These are phyloP conservation scores for Agrochola lychnidis DNA, from an alignment of 2,888 invertebrate species.

Conservation along the genomic window DNA sequence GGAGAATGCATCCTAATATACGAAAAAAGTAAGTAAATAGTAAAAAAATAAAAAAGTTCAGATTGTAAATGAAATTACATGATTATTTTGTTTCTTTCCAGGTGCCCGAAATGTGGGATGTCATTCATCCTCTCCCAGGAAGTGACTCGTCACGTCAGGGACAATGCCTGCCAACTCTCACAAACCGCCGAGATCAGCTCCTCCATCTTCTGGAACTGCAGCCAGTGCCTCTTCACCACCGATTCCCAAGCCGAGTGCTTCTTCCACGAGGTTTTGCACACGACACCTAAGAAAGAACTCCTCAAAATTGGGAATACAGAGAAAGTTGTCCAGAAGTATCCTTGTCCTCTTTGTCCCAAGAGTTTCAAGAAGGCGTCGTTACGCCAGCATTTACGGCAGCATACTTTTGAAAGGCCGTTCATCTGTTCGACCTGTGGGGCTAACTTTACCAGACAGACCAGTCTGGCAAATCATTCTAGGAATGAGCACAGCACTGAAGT, in stretches of 20 bases:
- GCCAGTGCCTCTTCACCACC: slow-evolving; percentile 91
- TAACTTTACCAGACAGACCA: slow-evolving; percentile 92
- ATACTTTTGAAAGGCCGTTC: slow-evolving; percentile 94
- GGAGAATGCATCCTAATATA: slow-evolving; percentile 91
- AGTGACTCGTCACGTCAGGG: slow-evolving; percentile 93
- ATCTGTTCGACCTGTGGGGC: slow-evolving; percentile 92
- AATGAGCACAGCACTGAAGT: slow-evolving; percentile 84
- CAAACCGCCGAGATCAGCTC: slow-evolving; percentile 68
- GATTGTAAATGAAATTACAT: neutral
- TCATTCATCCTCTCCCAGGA: slow-evolving; percentile 94
- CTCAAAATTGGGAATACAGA: slow-evolving; percentile 73
- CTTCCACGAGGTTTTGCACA: slow-evolving; percentile 93
- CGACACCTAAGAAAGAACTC: slow-evolving; percentile 80
- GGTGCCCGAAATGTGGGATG: slow-evolving; percentile 94
- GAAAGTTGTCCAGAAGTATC: slow-evolving; percentile 86
- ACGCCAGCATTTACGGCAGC: slow-evolving; percentile 93
- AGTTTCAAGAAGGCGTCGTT: slow-evolving; percentile 92
- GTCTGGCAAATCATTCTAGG: slow-evolving; percentile 91
- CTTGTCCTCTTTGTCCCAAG: slow-evolving; percentile 93
- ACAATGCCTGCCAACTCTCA: slow-evolving; percentile 90
- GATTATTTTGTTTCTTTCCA: slow-evolving; percentile 74
- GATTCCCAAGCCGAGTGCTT: slow-evolving; percentile 93
- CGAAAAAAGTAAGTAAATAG: slow-evolving; percentile 90
- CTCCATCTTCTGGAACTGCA: slow-evolving; percentile 89
- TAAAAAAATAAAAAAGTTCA: neutral